Evolutionary conservation across 2,888 invertebrate genomes (phyloP).

Genomic region (Eucera pruinosa): DNA sequence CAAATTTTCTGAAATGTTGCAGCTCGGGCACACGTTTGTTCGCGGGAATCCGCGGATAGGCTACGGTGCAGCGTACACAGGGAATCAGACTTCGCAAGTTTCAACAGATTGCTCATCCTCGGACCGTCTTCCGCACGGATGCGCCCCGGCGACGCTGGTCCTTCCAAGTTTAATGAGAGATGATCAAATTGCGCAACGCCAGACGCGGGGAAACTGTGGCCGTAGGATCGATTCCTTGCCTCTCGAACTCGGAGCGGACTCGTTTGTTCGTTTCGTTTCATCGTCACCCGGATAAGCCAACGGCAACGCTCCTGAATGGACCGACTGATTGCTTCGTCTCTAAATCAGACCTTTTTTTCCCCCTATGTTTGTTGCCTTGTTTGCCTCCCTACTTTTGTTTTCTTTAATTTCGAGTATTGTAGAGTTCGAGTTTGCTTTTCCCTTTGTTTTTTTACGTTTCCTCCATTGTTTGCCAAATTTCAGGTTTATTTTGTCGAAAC

Average conservation of each 20-base stretch:
- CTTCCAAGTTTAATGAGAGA: slow-evolving; percentile 58
- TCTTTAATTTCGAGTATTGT: not conserved
- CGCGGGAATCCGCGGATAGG: too few species aligned
- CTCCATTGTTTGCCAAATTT: not conserved
- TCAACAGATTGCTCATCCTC: slow-evolving; percentile 48
- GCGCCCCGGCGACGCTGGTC: slow-evolving; percentile 23
- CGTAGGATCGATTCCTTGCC: slow-evolving; percentile 29
- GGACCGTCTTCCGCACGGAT: slow-evolving; percentile 49
- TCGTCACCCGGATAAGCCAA: not conserved
- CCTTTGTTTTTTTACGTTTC: not conserved
- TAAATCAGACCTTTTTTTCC: slow-evolving; percentile 21
- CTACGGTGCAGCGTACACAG: not conserved
- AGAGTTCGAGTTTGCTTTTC: too few species aligned
- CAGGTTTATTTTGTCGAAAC: not conserved
- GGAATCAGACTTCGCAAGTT: slow-evolving; percentile 37
- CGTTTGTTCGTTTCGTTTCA: slow-evolving; percentile 40
- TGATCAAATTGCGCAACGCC: slow-evolving; percentile 47
- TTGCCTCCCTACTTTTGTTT: not conserved
- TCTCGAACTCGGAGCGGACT: not conserved
- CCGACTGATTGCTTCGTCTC: slow-evolving; percentile 34
- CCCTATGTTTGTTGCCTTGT: not conserved
- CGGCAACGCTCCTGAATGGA: slow-evolving; percentile 23
- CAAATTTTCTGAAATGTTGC: too few species aligned
- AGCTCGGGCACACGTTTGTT: too few species aligned
- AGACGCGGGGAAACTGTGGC: slow-evolving; percentile 8